Evolutionary conservation across 2,113 vertebrate genomes (phyloP).

Genomic region (Plestiodon gilberti): DNA sequence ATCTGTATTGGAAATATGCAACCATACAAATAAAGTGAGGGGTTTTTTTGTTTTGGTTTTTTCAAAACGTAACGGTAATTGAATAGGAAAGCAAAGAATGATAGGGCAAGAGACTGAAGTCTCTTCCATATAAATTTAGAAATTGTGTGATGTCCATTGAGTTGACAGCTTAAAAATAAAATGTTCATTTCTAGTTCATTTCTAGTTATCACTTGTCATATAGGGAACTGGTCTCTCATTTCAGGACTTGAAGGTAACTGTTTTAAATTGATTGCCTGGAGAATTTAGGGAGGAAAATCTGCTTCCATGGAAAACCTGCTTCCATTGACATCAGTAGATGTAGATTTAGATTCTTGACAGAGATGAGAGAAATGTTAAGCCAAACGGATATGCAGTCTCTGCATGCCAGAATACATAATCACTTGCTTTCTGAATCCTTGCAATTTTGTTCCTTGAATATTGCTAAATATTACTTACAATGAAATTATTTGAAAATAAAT

Average conservation of each 20-base stretch:
- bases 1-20: too few relatives aligned
- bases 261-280: slow-evolving; percentile 18
- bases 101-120: not conserved
- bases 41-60: too few relatives aligned
- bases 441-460: not conserved
- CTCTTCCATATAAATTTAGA: not conserved
- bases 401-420: not conserved
- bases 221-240: not conserved
- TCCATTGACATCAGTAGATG: not conserved
- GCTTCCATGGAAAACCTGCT: not conserved
- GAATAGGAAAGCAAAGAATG: slow-evolving; percentile 22
- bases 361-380: not conserved
- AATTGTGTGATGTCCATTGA: not conserved
- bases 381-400: not conserved
- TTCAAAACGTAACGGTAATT: not conserved
- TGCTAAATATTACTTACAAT: not conserved
- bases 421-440: not conserved
- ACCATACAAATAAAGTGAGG: too few relatives aligned
- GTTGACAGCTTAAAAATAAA: slow-evolving; percentile 22
- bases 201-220: not conserved
- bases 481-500: not conserved
- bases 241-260: not conserved
- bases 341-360: not conserved
- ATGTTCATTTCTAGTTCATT: not conserved
- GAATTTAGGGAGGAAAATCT: not conserved